Conservation (phyloP, 1,140 invertebrate genomes). For the Globodera rostochiensis region DNA sequence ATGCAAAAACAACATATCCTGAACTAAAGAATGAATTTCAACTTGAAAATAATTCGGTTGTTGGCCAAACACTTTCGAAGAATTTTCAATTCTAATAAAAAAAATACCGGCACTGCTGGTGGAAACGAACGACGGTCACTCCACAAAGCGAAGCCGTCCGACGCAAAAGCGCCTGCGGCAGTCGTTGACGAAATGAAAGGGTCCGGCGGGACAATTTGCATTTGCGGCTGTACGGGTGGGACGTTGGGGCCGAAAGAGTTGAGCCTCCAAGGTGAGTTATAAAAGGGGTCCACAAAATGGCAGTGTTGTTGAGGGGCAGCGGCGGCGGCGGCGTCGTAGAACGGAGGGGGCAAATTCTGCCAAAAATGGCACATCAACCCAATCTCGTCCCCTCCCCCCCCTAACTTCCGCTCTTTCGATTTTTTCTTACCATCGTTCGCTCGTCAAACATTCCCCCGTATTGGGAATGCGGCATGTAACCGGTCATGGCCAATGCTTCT, state of each 20-base stretch:
- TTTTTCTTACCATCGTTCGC: neutral
- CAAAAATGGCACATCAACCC: conserved; percentile 22
- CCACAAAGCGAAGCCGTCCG: conserved; percentile 41
- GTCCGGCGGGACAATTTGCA: neutral
- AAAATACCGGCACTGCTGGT: neutral
- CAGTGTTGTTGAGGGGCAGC: neutral
- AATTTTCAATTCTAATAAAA: neutral
- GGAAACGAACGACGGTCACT: conserved; percentile 9
- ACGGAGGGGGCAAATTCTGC: neutral
- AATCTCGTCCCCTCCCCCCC: neutral
- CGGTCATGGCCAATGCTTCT: conserved; percentile 73
- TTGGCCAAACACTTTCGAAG: no score
- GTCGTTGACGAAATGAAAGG: conserved; percentile 6
- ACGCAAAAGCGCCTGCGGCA: conserved; percentile 20
- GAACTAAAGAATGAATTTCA: no score
- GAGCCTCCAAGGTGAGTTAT: neutral
- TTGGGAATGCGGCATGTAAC: conserved; percentile 48
- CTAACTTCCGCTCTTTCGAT: no score
- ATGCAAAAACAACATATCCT: no score
- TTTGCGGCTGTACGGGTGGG: neutral
- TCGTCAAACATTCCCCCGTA: conserved; percentile 52
- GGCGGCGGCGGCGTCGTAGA: neutral
- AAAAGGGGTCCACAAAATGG: neutral
- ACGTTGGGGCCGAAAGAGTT: neutral
- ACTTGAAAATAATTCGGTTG: no score